Evolutionary conservation across 2,113 vertebrate genomes (phyloP).

Genomic region (Burhinus oedicnemus): DNA sequence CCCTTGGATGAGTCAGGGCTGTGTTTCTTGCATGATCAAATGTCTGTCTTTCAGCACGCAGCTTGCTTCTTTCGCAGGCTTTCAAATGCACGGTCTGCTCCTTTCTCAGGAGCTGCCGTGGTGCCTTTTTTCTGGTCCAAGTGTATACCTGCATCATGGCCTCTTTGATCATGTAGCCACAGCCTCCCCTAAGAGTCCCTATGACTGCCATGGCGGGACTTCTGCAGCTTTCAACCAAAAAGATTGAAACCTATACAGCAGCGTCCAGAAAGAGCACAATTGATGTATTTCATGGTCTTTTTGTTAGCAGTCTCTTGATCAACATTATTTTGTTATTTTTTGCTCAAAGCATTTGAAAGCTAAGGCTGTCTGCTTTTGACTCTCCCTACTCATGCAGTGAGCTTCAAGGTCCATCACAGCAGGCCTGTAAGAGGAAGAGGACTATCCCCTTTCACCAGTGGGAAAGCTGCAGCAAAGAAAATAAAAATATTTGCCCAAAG

Average conservation of each 20-base stretch:
- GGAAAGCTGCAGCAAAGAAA: background rate
- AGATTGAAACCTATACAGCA: background rate
- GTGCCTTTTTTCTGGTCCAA: background rate
- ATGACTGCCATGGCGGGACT: background rate
- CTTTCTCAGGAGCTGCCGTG: background rate
- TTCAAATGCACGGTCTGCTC: background rate
- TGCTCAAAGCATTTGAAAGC: background rate
- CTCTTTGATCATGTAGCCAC: background rate
- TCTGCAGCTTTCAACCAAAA: background rate
- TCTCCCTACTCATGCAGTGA: background rate
- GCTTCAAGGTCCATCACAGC: background rate
- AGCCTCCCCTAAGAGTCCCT: background rate
- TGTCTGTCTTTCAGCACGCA: background rate
- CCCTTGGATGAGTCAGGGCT: slow-evolving; percentile 29
- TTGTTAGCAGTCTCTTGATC: background rate
- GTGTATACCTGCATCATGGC: background rate
- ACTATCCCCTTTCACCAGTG: background rate
- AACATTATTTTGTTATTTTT: background rate
- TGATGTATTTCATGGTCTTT: background rate
- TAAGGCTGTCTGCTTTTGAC: background rate
- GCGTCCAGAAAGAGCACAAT: background rate
- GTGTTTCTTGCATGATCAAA: background rate
- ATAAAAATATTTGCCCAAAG: background rate
- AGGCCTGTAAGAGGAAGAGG: background rate
- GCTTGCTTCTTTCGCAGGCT: background rate